Evolutionary conservation across 2,888 invertebrate genomes (phyloP).

Genomic region (Pseudoips prasinana): DNA sequence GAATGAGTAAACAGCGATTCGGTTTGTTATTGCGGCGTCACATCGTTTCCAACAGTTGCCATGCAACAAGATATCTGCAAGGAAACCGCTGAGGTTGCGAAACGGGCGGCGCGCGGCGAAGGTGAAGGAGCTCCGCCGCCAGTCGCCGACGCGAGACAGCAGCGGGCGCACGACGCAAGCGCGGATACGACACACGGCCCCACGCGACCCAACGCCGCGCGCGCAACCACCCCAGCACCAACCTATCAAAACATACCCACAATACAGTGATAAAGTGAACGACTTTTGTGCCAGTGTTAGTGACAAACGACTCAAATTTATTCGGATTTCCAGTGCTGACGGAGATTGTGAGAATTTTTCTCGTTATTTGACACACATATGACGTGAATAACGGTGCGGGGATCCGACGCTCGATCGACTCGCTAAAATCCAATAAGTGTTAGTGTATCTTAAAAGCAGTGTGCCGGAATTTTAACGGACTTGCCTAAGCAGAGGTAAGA

Average conservation of each 20-base stretch:
- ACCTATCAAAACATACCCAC: conserved; percentile 38
- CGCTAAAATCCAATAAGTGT: conserved; percentile 75
- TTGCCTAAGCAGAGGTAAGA: conserved; percentile 77
- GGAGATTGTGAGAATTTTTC: conserved; percentile 62
- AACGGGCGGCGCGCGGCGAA: conserved; percentile 61
- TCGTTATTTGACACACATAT: conserved; percentile 75
- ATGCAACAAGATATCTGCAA: conserved; percentile 77
- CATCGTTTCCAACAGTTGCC: conserved; percentile 61
- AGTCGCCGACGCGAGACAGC: conserved; percentile 72
- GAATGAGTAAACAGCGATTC: conserved; percentile 10
- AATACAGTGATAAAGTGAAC: conserved; percentile 45
- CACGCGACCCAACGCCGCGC: conserved; percentile 39
- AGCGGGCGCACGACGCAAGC: conserved; percentile 59
- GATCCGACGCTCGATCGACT: conserved; percentile 72
- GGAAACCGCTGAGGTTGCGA: conserved; percentile 71
- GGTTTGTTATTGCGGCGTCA: conserved; percentile 35
- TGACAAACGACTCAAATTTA: background rate
- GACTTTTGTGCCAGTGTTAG: conserved; percentile 54
- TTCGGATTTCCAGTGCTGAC: conserved; percentile 33
- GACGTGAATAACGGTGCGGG: conserved; percentile 76
- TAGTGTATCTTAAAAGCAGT: conserved; percentile 71
- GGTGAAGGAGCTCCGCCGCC: conserved; percentile 65
- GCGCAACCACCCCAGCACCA: conserved; percentile 51
- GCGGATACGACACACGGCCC: conserved; percentile 36
- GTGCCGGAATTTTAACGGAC: conserved; percentile 79